Evolutionary conservation across 2,113 vertebrate species (phyloP).

Genomic region (Lophotis ruficrista): DNA sequence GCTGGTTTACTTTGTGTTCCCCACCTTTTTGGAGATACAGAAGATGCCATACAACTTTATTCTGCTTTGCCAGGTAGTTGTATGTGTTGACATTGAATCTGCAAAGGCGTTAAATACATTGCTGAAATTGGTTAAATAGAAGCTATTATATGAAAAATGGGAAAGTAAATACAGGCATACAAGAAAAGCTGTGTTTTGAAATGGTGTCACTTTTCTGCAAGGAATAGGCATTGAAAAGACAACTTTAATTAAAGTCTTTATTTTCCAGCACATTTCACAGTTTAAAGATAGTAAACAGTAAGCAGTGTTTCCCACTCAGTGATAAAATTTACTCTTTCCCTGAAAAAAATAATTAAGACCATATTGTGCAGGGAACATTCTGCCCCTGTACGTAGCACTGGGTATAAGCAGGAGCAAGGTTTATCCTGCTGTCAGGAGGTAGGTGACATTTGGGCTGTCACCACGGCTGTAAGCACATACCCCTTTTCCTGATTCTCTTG

Average conservation of each 20-base stretch:
- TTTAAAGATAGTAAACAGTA: constrained; percentile 28
- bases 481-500: neutral
- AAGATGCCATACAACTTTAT: neutral
- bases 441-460: neutral
- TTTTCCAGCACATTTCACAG: constrained; percentile 10
- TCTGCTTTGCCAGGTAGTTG: neutral
- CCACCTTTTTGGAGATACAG: neutral
- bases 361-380: neutral
- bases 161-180: neutral
- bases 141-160: constrained; percentile 11
- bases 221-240: neutral
- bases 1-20: neutral
- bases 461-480: accelerated
- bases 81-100: neutral
- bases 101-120: neutral
- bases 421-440: neutral
- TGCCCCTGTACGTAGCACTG: neutral
- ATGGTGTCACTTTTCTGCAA: constrained; percentile 23
- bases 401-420: neutral
- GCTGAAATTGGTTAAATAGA: constrained; percentile 23
- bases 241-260: constrained; percentile 34
- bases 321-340: neutral
- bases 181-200: constrained; percentile 43
- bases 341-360: neutral
- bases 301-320: neutral